Conservation (phyloP, 2,888 invertebrate species). For the Melieria crassipennis region DNA sequence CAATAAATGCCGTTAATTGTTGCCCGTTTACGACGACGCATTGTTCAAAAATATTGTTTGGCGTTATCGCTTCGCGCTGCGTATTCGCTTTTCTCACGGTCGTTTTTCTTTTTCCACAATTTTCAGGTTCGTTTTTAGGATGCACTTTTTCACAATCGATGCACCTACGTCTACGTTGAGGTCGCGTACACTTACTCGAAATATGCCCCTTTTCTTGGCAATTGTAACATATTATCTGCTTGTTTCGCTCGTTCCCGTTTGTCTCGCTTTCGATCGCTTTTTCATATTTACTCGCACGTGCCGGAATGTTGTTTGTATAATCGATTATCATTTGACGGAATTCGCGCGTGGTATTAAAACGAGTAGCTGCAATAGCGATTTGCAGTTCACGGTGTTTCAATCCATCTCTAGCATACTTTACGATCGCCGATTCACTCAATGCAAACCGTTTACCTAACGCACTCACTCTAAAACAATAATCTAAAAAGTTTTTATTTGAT, state of each 20-base stretch:
- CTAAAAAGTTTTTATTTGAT: conserved; percentile 14
- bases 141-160: conserved; percentile 31
- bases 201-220: conserved; percentile 33
- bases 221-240: conserved; percentile 28
- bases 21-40: conserved; percentile 3
- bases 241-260: neutral
- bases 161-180: conserved; percentile 20
- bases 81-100: conserved; percentile 16
- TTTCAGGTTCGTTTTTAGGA: conserved; percentile 23
- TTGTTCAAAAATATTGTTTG: conserved; percentile 15
- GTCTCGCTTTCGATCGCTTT: conserved; percentile 6
- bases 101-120: conserved; percentile 26
- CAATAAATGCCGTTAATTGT: conserved; percentile 19
- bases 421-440: conserved; percentile 19
- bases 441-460: neutral
- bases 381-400: conserved; percentile 17
- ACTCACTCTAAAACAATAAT: conserved; percentile 31
- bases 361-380: conserved; percentile 13
- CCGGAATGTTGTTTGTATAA: conserved; percentile 10
- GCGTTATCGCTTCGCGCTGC: neutral
- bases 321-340: neutral
- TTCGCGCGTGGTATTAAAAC: conserved; percentile 26
- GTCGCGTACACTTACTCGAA: conserved; percentile 25
- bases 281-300: conserved; percentile 15
- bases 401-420: conserved; percentile 20